Evolutionary conservation across 2,113 vertebrate species (phyloP).

Genomic region (Lanius collurio): DNA sequence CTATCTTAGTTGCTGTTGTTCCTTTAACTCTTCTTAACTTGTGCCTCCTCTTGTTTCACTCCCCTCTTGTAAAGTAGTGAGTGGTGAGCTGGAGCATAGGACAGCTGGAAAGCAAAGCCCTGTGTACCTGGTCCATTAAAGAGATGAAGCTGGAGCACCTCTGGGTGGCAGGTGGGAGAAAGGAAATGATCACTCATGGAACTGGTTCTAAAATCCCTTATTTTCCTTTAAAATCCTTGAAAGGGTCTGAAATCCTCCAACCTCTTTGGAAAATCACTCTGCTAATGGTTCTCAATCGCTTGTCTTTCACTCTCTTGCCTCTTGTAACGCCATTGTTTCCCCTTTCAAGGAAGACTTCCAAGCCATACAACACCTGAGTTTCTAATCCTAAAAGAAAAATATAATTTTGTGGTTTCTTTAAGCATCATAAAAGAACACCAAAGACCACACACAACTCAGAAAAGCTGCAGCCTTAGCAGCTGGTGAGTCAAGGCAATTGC

Average conservation of each 20-base stretch:
- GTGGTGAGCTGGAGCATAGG: background rate
- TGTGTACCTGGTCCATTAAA: background rate
- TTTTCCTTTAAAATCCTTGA: background rate
- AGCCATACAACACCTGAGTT: background rate
- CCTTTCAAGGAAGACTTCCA: background rate
- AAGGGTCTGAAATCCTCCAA: background rate
- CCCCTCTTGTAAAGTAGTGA: background rate
- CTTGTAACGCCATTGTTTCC: background rate
- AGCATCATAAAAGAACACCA: background rate
- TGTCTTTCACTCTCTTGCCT: background rate
- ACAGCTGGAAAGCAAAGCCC: background rate
- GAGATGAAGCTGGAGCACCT: background rate
- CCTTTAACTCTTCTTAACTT: background rate
- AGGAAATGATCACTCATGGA: background rate
- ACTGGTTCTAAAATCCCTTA: background rate
- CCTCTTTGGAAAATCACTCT: background rate
- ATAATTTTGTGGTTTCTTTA: background rate
- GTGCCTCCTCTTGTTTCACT: background rate
- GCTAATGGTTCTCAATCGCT: background rate
- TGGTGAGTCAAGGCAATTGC: background rate
- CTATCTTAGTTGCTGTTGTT: background rate
- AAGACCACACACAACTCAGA: background rate
- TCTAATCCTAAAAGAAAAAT: slow-evolving; percentile 9
- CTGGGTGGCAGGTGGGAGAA: background rate
- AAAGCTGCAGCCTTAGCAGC: background rate